Evolutionary conservation across 2,113 vertebrate genomes (phyloP), one percentile per base, ranked within the genome.

Genomic region (Furnarius figulus): DNA sequence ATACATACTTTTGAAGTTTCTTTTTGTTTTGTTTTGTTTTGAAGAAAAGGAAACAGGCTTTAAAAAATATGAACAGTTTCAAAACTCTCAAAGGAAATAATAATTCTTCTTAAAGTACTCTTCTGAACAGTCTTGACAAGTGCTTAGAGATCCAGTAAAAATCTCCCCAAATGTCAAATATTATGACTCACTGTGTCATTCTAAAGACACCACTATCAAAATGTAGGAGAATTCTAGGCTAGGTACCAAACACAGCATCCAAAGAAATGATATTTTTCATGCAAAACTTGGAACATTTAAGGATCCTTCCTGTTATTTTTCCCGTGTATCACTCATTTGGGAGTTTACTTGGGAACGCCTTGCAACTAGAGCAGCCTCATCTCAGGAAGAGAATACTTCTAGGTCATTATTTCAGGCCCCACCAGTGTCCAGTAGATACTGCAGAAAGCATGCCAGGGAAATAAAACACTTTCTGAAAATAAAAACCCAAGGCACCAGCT

Each of bases 111-210:
- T 56, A 53, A 93, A 93, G 68, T 85, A 94, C 90, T 96, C 76
- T 89, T 90, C 86, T 90, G 73, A 92, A 86, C 31, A 86, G 76
- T 40, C 93, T 79, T 93, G 96, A 96, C 92, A 97, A 96, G 86
- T 82, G 86, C 84, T 75, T 85, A 85, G 92, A 92, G 80, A 95
- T 95, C 92, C 96, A 95, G 95, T 75, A 90, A 95, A 94, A 93
- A 85, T 89, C 80, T 95, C 83, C 83, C 66, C 58, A 91, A 96
- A 95, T 93, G 92, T 97, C 96, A 96, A 97, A 97, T 95, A 97
- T 94, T 96, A 94, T 96, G 96, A 97, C 86, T 96, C 92, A 96
- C 44, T 47, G 70, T 95, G 88, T 95, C 95, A 92, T 89, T 92
- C 70, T 55, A 62, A 96, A 96, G 90, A 79, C 94, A 94, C 88